Conservation (phyloP, 2,888 invertebrate species). For the Sarcophaga subvicina region DNA sequence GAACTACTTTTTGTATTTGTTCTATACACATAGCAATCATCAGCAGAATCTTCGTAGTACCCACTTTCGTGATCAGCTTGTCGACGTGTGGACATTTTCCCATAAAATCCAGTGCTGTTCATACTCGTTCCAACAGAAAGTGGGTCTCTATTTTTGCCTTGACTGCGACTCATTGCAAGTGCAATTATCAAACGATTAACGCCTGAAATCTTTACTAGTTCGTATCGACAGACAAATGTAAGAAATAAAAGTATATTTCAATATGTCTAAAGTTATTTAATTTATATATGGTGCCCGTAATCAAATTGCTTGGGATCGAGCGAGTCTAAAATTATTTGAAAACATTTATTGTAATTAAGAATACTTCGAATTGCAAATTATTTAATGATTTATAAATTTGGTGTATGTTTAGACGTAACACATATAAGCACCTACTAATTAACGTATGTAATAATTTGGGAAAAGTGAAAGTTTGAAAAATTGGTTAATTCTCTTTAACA, state of each 20-base stretch:
- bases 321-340: too few species aligned
- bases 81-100: constrained; percentile 85
- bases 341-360: too few species aligned
- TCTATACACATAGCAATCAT: constrained; percentile 63
- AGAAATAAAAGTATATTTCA: constrained; percentile 30
- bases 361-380: too few species aligned
- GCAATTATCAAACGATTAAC: neutral
- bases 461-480: too few species aligned
- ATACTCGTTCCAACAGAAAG: constrained; percentile 20
- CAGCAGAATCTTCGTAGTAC: constrained; percentile 85
- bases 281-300: too few species aligned
- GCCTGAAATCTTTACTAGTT: neutral
- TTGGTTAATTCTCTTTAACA: too few species aligned
- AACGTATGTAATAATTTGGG: too few species aligned
- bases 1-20: constrained; percentile 15
- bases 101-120: constrained; percentile 39
- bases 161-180: constrained; percentile 71
- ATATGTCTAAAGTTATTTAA: neutral
- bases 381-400: too few species aligned
- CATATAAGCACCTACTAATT: too few species aligned
- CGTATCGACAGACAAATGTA: neutral
- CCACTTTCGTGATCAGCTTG: constrained; percentile 91
- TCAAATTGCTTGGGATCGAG: too few species aligned
- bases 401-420: too few species aligned
- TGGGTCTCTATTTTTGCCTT: constrained; percentile 55